A percentile compares a stretch with the other conserved stretches of the same genome.
phyloP scores from a whole-genome alignment of 1,140 invertebrate species.

The Bilobella aurantiaca region DNA sequence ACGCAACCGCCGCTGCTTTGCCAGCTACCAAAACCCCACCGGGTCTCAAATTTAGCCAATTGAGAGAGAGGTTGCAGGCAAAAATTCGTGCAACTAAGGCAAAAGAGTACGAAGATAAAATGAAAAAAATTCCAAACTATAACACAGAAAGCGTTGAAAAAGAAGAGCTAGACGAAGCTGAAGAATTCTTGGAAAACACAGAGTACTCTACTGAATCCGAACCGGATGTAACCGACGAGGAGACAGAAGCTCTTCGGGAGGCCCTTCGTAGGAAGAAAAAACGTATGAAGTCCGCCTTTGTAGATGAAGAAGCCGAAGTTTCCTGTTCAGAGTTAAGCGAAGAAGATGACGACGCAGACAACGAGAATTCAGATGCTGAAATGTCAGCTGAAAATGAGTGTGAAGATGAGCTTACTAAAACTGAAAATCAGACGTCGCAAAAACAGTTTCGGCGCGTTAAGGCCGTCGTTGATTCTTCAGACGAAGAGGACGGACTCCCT shows the following conservation, averaged over 20 bases:
- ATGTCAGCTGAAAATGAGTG: constrained; percentile 12
- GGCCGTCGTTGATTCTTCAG: constrained; percentile 38
- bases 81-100: constrained; percentile 51
- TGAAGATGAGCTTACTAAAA: constrained; percentile 14
- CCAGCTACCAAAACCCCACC: constrained; percentile 38
- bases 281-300: constrained; percentile 16
- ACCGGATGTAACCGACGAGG: constrained; percentile 40
- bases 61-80: constrained; percentile 52
- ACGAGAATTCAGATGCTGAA: constrained; percentile 1
- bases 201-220: constrained; percentile 39
- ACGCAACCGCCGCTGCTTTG: neutral
- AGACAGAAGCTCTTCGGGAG: constrained; percentile 36
- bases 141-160: constrained; percentile 38
- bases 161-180: constrained; percentile 41
- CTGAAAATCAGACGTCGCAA: constrained; percentile 33
- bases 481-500: constrained; percentile 37
- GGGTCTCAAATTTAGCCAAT: constrained; percentile 48
- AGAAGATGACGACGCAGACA: constrained; percentile 13
- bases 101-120: constrained; percentile 52
- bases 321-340: neutral
- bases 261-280: constrained; percentile 8
- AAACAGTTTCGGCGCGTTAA: constrained; percentile 21
- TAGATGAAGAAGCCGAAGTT: constrained; percentile 29
- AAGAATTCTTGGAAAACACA: constrained; percentile 38
- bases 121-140: constrained; percentile 41